These are phyloP conservation scores for Caenorhabditis uteleia DNA, from an alignment of 2,888 invertebrate genomes.

Conservation along the genomic window DNA sequence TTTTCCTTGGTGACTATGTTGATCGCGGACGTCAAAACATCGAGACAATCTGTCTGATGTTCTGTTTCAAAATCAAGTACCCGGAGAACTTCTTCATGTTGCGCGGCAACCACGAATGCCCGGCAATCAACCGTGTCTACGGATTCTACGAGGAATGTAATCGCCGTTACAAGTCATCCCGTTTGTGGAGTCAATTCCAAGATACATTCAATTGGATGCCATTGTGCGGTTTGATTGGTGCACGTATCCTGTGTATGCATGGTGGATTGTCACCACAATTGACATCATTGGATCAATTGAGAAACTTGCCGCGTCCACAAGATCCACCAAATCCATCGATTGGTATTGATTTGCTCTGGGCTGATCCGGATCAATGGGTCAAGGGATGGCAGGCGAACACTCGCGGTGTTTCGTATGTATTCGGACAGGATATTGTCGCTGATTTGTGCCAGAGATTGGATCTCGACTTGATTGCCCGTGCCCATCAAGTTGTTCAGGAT, in stretches of 20 bases:
- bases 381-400: conserved; percentile 61
- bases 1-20: conserved; percentile 65
- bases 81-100: conserved; percentile 65
- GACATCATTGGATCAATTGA: conserved; percentile 55
- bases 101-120: conserved; percentile 64
- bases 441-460: conserved; percentile 73
- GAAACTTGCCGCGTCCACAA: conserved; percentile 57
- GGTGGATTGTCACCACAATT: conserved; percentile 64
- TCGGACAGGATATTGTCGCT: conserved; percentile 74
- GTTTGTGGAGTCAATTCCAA: conserved; percentile 57
- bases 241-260: conserved; percentile 62
- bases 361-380: conserved; percentile 57
- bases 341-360: conserved; percentile 57
- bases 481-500: conserved; percentile 73
- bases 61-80: conserved; percentile 60
- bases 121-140: conserved; percentile 63
- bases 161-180: conserved; percentile 52
- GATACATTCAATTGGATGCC: conserved; percentile 67
- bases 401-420: conserved; percentile 75
- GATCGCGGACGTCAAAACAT: conserved; percentile 65
- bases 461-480: conserved; percentile 73
- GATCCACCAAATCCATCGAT: conserved; percentile 65
- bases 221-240: conserved; percentile 58
- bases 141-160: conserved; percentile 64
- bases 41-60: conserved; percentile 64